A percentile compares a stretch with the other conserved stretches of the same genome.
Evolutionary conservation across 2,888 invertebrate genomes (phyloP).

Genomic region (Coelopa pilipes): DNA sequence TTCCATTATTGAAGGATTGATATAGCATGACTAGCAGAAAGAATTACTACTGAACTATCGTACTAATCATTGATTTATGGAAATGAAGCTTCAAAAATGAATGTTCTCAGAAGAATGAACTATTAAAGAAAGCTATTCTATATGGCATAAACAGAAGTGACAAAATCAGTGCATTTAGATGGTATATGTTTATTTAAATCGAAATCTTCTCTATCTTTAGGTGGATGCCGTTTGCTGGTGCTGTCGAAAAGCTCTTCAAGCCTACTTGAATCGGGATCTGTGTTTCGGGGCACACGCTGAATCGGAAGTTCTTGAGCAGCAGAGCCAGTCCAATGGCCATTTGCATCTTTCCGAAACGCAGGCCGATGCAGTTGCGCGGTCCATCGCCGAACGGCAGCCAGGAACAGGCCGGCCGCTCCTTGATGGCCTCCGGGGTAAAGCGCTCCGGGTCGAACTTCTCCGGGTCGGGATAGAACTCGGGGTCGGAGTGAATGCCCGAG

Average conservation of each 20-base stretch:
- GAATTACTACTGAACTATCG: no score
- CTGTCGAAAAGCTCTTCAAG: conserved; percentile 42
- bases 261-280: conserved; percentile 52
- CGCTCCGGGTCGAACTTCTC: conserved; percentile 70
- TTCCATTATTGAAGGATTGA: no score
- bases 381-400: conserved; percentile 63
- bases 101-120: no score
- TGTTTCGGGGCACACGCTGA: conserved; percentile 51
- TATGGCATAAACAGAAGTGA: no score
- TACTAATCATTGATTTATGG: no score
- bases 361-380: conserved; percentile 60
- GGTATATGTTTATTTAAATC: no score
- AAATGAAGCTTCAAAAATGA: no score
- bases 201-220: conserved; percentile 47
- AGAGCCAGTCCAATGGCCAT: conserved; percentile 53
- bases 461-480: conserved; percentile 61
- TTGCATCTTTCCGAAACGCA: conserved; percentile 62
- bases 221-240: conserved; percentile 46
- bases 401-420: conserved; percentile 66
- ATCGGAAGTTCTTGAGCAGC: conserved; percentile 55
- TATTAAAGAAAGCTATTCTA: no score
- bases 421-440: conserved; percentile 70
- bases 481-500: conserved; percentile 62
- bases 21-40: no score
- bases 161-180: no score